phyloP scores from a whole-genome alignment of 2,888 invertebrate species.

The Pharmacophagus antenor region DNA sequence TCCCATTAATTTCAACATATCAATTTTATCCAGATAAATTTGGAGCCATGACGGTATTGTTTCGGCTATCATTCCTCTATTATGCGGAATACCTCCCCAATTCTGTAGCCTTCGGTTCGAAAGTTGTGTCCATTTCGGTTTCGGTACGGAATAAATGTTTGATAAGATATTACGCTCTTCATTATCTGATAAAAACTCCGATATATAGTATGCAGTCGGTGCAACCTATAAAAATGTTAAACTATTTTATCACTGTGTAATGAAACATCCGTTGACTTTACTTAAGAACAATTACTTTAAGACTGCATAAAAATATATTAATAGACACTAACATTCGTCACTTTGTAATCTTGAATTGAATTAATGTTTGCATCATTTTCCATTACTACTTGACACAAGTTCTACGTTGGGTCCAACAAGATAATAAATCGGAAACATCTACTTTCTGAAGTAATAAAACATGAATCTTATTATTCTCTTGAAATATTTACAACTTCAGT shows the following conservation, averaged over 20 bases:
- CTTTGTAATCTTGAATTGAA: constrained; percentile 29
- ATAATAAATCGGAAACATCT: background rate
- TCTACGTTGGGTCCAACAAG: background rate
- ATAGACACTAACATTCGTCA: constrained; percentile 33
- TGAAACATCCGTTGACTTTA: background rate
- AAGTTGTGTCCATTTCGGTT: constrained; percentile 97
- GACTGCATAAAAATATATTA: background rate
- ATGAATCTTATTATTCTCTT: background rate
- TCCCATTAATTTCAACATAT: constrained; percentile 84
- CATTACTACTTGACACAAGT: constrained; percentile 6
- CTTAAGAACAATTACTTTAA: background rate
- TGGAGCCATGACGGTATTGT: constrained; percentile 92
- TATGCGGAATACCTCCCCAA: constrained; percentile 97
- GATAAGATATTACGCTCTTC: constrained; percentile 87
- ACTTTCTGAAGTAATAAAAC: background rate
- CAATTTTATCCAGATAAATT: constrained; percentile 85
- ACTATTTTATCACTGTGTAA: background rate
- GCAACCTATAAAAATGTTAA: constrained; percentile 72
- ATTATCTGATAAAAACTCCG: constrained; percentile 89
- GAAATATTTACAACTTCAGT: background rate
- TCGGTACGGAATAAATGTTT: constrained; percentile 89
- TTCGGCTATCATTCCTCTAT: constrained; percentile 90
- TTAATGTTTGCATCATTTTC: constrained; percentile 15
- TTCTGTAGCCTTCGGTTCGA: constrained; percentile 96
- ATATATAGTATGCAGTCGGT: constrained; percentile 88